Evolutionary conservation across 2,888 invertebrate species (phyloP), one percentile per base, ranked within the genome.

Genomic region (Pristionchus fissidentatus): DNA sequence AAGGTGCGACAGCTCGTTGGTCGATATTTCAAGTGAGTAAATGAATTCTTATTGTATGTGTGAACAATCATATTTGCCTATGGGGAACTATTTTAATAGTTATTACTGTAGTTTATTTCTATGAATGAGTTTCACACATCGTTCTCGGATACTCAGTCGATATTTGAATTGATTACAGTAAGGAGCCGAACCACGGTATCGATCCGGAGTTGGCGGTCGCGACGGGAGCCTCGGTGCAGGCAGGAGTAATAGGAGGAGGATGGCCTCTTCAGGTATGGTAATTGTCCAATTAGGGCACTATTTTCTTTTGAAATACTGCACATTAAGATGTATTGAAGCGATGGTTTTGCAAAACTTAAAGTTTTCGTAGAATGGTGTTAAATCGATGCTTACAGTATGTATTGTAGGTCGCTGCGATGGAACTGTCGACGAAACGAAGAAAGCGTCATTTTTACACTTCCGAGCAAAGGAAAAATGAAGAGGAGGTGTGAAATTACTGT

Each of bases 141-240:
- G n/a, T n/a, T n/a, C n/a, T n/a, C n/a, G 29, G 26, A 22, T 83
- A 22, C 32, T 35, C 43, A 57, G 22, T 41, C 32, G 15, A 57
- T 29, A 49, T n/a, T n/a, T n/a, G n/a, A n/a, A 55, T 55, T 3
- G 10, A 29, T 60, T 88, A 29, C 86, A 91, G 91, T n/a, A 92
- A 92, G 86, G 85, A 89, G 13, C 91, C 92, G 10, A 92, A 93
- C 84, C 91, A 85, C 83, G 92, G 92, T 41, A 86, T 93, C 19
- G 94, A 94, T 85, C 94, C 94, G 0, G 94, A 94, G 85, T 88
- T 94, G 75, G 94, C 94, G 2, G 94, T 94, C 0, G 93, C 92
- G 3, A 92, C 93, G 8, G 94, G 94, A 1, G 94, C 93, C 32
- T 92, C 94, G 8, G 93, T 94, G 41, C 94, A 94, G 87, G 94